A percentile compares a stretch with the other conserved stretches of the same genome.
Evolutionary conservation across 2,797 vertebrate genomes (phyloP).

Genomic region (Smutsia gigantea): DNA sequence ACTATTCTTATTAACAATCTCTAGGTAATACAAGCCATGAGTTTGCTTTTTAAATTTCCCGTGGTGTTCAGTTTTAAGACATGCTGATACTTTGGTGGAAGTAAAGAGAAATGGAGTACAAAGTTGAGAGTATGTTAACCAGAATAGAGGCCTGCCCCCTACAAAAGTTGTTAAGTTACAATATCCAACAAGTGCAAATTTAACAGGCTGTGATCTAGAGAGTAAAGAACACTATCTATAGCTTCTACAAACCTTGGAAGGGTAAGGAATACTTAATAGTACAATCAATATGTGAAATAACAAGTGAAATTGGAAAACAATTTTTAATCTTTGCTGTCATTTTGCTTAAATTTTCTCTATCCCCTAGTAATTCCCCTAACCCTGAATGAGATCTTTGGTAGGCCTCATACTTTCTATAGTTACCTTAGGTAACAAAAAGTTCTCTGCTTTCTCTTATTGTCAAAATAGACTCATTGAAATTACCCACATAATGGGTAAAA

Average conservation of each 20-base stretch:
- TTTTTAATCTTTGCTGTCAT: not conserved
- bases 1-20: not conserved
- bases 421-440: not conserved
- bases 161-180: not conserved
- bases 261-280: not conserved
- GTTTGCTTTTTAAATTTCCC: not conserved
- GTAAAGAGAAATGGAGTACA: not conserved
- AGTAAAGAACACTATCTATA: not conserved
- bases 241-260: not conserved
- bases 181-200: not conserved
- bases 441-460: not conserved
- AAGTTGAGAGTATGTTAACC: not conserved
- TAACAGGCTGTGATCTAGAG: not conserved
- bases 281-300: not conserved
- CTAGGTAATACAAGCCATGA: not conserved
- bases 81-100: not conserved
- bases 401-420: not conserved
- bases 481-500: not conserved
- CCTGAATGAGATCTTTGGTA: not conserved
- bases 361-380: not conserved
- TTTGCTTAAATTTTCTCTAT: not conserved
- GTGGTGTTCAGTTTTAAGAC: not conserved
- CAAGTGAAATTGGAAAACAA: not conserved
- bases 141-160: not conserved
- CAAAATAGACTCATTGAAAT: not conserved